Percentiles rank a stretch among this genome's conserved stretches.
phyloP scores from a whole-genome alignment of 2,888 invertebrate species.

The Gandaritis pyraliata region DNA sequence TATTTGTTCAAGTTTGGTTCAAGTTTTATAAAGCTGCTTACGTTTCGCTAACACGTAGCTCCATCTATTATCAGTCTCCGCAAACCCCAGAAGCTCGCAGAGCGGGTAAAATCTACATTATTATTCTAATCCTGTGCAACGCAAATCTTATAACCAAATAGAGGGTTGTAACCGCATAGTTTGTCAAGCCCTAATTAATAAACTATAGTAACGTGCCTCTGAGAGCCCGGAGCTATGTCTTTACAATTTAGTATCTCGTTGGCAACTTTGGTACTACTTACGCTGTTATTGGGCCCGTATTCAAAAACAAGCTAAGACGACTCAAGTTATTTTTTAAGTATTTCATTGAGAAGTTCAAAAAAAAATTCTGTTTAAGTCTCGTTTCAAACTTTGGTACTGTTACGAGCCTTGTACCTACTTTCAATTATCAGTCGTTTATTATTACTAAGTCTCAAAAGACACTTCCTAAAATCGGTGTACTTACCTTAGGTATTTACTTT shows the following conservation, averaged over 20 bases:
- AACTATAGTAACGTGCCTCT: conserved; percentile 40
- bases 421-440: background rate
- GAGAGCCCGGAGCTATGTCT: conserved; percentile 26
- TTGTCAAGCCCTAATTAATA: conserved; percentile 49
- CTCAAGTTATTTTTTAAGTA: no score
- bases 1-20: no score
- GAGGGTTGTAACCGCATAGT: conserved; percentile 43
- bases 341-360: no score
- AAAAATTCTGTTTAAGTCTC: no score
- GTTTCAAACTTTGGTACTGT: no score
- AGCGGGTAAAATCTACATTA: conserved; percentile 20
- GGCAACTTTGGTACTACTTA: conserved; percentile 16
- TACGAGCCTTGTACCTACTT: no score
- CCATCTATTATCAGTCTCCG: conserved; percentile 28
- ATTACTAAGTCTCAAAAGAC: no score
- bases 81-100: conserved; percentile 18
- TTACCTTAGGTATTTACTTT: no score
- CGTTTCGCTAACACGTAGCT: conserved; percentile 10
- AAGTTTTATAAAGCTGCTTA: no score
- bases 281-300: conserved; percentile 1
- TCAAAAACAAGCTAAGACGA: background rate
- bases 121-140: conserved; percentile 26
- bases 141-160: conserved; percentile 42
- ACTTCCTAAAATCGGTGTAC: no score
- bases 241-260: conserved; percentile 21